A percentile compares a stretch with the other conserved stretches of the same genome.
Conservation (phyloP, 2,113 vertebrate species). For the Psilopsiagon aymara region DNA sequence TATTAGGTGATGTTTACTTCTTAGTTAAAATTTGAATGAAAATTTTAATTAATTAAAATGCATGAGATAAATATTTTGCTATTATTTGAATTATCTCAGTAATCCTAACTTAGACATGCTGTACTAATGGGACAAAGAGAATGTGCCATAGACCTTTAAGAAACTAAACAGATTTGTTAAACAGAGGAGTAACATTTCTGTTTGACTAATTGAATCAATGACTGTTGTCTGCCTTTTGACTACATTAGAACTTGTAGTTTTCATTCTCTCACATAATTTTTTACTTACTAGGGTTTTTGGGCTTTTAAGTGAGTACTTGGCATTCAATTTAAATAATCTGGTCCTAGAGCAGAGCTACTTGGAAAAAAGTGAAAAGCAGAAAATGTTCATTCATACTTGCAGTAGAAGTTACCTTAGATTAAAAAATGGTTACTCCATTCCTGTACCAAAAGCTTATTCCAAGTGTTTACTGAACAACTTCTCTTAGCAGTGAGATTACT, state of each 20-base stretch:
- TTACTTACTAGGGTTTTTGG: not conserved
- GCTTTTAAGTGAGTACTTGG: not conserved
- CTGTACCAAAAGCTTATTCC: not conserved
- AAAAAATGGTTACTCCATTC: not conserved
- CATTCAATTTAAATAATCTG: not conserved
- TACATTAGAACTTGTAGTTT: not conserved
- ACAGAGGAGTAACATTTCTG: not conserved
- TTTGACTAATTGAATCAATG: not conserved
- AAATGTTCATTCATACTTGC: not conserved
- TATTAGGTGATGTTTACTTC: not conserved
- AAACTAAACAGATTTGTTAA: not conserved
- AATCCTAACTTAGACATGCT: not conserved
- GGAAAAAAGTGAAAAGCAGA: not conserved
- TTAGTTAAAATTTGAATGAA: not conserved
- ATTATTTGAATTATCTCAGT: not conserved
- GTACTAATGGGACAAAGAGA: not conserved
- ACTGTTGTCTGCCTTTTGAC: not conserved
- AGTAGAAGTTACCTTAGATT: not conserved
- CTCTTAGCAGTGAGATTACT: not conserved
- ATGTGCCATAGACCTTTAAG: not conserved
- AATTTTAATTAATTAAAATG: conserved; percentile 14
- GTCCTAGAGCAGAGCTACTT: not conserved
- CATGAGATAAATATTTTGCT: not conserved
- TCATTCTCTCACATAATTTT: not conserved
- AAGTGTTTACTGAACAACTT: not conserved